phyloP scores from a whole-genome alignment of 2,888 invertebrate genomes.

The Cactoblastis cactorum region DNA sequence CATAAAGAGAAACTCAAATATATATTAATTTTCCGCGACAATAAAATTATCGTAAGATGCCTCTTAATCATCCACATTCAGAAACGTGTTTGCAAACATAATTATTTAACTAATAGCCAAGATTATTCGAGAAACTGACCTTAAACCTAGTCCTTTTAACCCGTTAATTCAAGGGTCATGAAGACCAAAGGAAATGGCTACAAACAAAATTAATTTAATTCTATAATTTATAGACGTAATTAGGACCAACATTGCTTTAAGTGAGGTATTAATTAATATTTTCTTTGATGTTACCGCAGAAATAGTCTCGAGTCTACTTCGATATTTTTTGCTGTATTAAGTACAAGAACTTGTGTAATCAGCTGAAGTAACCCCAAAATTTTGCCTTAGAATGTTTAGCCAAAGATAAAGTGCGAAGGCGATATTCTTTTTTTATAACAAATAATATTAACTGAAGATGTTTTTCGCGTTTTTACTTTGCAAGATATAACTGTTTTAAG shows the following conservation, averaged over 20 bases:
- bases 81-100: neutral
- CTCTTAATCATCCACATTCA: slow-evolving; percentile 1
- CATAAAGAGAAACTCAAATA: neutral
- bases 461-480: too few relatives aligned
- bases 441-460: too few relatives aligned
- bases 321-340: too few relatives aligned
- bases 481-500: too few relatives aligned
- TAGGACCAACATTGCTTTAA: neutral
- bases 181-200: neutral
- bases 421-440: too few relatives aligned
- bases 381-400: too few relatives aligned
- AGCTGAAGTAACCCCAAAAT: too few relatives aligned
- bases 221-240: slow-evolving; percentile 9
- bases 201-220: slow-evolving; percentile 11
- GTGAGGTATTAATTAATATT: slow-evolving; percentile 9
- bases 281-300: too few relatives aligned
- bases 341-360: too few relatives aligned
- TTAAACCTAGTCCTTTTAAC: slow-evolving; percentile 7
- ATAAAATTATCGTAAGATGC: neutral
- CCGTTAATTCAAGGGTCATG: slow-evolving; percentile 10
- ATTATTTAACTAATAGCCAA: slow-evolving; percentile 8
- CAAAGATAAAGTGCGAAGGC: too few relatives aligned
- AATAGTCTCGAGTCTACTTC: too few relatives aligned
- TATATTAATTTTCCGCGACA: neutral
- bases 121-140: slow-evolving; percentile 13